phyloP scores from a whole-genome alignment of 2,797 vertebrate species.

The Phataginus tricuspis region DNA sequence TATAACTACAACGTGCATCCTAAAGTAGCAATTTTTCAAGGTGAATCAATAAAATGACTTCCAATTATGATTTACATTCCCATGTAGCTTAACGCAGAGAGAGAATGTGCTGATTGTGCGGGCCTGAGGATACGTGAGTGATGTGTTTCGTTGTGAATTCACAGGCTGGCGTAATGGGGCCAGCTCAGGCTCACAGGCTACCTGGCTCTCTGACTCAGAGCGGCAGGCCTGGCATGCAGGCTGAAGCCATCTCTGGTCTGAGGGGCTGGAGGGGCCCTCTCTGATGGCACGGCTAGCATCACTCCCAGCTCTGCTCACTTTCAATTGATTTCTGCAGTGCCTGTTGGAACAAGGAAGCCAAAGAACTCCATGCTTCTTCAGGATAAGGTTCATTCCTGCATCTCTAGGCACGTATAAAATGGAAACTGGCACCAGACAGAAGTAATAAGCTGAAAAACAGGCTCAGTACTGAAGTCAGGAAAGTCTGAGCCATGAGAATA shows the following conservation, averaged over 20 bases:
- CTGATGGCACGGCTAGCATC: background rate
- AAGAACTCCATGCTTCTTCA: background rate
- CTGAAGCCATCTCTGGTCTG: background rate
- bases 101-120: background rate
- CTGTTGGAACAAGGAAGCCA: background rate
- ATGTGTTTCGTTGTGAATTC: background rate
- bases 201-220: background rate
- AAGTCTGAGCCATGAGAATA: background rate
- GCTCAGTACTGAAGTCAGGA: background rate
- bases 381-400: background rate
- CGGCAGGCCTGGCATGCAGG: background rate
- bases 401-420: background rate
- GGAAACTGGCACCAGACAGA: background rate
- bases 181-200: background rate
- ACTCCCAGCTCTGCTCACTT: background rate
- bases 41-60: conserved; percentile 13
- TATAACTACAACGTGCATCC: background rate
- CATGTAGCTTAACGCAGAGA: background rate
- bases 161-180: accelerated
- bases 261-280: background rate
- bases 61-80: background rate
- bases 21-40: background rate
- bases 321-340: background rate
- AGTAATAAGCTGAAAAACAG: conserved; percentile 30
- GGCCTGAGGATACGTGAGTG: background rate